Evolutionary conservation across 2,888 invertebrate species (phyloP).

Genomic region (Dicyrtoma fusca): DNA sequence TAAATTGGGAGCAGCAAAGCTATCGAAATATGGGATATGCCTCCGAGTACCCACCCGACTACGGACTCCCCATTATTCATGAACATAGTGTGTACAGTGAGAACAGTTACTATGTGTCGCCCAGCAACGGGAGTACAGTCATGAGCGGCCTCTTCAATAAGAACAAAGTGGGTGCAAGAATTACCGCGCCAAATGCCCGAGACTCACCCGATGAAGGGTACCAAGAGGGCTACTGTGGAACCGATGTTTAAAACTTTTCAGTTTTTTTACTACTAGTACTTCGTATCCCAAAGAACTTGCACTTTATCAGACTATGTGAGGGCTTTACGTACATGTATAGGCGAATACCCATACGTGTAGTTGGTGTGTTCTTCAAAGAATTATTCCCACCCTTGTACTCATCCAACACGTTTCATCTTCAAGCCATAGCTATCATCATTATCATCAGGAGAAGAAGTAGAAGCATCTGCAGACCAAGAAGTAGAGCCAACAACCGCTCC

Average conservation of each 20-base stretch:
- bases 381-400: too few species aligned
- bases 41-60: constrained; percentile 73
- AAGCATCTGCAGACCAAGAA: too few species aligned
- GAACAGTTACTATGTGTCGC: constrained; percentile 49
- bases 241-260: constrained; percentile 70
- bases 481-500: too few species aligned
- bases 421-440: too few species aligned
- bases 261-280: neutral
- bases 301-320: neutral
- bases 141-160: constrained; percentile 81
- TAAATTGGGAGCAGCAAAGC: constrained; percentile 57
- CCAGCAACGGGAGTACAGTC: constrained; percentile 65
- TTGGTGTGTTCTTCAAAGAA: too few species aligned
- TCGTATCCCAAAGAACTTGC: neutral
- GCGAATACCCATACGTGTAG: too few species aligned
- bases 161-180: constrained; percentile 67
- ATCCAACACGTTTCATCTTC: too few species aligned
- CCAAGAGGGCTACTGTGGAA: constrained; percentile 84
- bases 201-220: constrained; percentile 89
- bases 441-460: too few species aligned
- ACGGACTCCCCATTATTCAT: constrained; percentile 71
- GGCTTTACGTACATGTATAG: neutral
- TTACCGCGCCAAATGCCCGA: constrained; percentile 61
- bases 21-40: constrained; percentile 56
- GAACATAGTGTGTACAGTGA: constrained; percentile 57